A percentile compares a stretch with the other conserved stretches of the same genome.
Conservation (phyloP, 1,140 invertebrate genomes). For the Goniozus legneri region DNA sequence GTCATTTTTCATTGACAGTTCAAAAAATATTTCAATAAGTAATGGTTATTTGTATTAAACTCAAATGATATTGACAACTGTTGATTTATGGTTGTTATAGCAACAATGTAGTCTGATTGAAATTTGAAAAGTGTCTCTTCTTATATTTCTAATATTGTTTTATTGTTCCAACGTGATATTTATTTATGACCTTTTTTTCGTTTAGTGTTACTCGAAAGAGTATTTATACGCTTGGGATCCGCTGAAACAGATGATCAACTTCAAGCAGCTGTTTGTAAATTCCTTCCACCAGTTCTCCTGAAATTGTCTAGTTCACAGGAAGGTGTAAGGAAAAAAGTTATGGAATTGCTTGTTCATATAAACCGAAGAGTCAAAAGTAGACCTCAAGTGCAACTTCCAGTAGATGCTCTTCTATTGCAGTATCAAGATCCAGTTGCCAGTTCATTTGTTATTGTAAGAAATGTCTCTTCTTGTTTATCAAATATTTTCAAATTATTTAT, state of each 20-base stretch:
- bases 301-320: conserved; percentile 85
- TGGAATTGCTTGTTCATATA: conserved; percentile 90
- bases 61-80: background rate
- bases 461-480: conserved; percentile 31
- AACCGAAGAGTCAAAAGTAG: conserved; percentile 85
- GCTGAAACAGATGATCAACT: conserved; percentile 87
- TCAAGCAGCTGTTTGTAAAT: conserved; percentile 76
- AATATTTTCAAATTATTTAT: conserved; percentile 94
- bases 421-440: conserved; percentile 76
- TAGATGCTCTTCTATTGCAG: conserved; percentile 77
- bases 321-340: conserved; percentile 82
- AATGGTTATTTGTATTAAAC: background rate
- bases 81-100: background rate
- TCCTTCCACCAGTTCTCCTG: conserved; percentile 83
- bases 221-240: conserved; percentile 82
- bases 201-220: conserved; percentile 79
- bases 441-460: conserved; percentile 78
- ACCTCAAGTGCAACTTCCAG: conserved; percentile 78
- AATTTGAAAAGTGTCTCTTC: background rate
- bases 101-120: background rate
- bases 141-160: background rate
- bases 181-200: too few species aligned
- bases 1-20: conserved; percentile 8
- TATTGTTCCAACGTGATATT: conserved; percentile 6
- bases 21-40: background rate